Percentiles rank a stretch among this genome's conserved stretches.
Conservation (phyloP, 2,888 invertebrate genomes). For the Crocallis elinguaria region DNA sequence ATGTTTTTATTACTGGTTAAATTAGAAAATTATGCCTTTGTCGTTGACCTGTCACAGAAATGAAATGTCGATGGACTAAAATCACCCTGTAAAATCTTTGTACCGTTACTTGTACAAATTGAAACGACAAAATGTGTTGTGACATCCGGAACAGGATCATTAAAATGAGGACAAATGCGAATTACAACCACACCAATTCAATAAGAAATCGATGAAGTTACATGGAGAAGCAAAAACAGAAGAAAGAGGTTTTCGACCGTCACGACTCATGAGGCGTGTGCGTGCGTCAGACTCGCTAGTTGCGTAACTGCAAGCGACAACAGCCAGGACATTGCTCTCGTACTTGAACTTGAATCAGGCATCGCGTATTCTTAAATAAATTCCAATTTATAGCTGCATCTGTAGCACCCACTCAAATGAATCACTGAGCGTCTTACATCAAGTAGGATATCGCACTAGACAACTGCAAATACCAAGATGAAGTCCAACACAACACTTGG, state of each 20-base stretch:
- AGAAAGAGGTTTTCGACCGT: constrained; percentile 38
- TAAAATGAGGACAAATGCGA: constrained; percentile 23
- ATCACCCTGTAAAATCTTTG: no score
- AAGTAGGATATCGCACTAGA: no score
- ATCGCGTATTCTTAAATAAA: not conserved
- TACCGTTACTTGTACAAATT: no score
- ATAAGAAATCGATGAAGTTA: constrained; percentile 36
- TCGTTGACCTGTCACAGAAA: no score
- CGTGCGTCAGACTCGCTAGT: constrained; percentile 59
- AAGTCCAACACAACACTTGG: no score
- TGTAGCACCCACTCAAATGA: not conserved
- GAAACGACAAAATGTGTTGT: no score
- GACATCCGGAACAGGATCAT: not conserved
- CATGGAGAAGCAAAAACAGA: constrained; percentile 44
- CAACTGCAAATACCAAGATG: no score
- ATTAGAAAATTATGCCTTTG: no score
- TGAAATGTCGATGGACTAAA: no score
- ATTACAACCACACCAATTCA: constrained; percentile 27
- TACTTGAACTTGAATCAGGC: constrained; percentile 66
- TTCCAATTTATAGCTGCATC: not conserved
- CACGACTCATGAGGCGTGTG: constrained; percentile 50
- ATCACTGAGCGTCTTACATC: no score
- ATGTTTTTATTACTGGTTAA: no score
- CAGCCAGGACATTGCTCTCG: constrained; percentile 74
- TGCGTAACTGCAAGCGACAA: constrained; percentile 59